Conservation (phyloP, 2,797 vertebrate genomes). For the Helicolenus hilgendorfi region DNA sequence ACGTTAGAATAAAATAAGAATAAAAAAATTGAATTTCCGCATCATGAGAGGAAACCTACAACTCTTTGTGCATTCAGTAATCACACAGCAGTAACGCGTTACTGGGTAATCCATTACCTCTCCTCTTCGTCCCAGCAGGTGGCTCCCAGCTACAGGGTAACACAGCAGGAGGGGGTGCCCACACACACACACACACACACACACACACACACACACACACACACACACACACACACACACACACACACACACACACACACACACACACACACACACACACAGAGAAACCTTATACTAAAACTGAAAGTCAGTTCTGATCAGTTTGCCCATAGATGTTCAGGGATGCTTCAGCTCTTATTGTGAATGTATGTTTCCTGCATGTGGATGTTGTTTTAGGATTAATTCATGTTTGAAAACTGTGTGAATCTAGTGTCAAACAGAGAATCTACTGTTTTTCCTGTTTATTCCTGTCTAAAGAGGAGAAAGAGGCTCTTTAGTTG, state of each 20-base stretch:
- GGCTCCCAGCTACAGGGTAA: conserved; percentile 81
- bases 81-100: conserved; percentile 27
- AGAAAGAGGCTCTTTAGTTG: too few relatives aligned
- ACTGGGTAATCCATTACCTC: conserved; percentile 41
- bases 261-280: not conserved
- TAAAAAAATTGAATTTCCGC: not conserved
- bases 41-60: not conserved
- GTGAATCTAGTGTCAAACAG: not conserved
- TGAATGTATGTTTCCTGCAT: conserved; percentile 36
- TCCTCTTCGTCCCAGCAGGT: conserved; percentile 80
- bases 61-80: not conserved
- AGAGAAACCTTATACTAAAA: not conserved
- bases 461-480: not conserved
- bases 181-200: not conserved
- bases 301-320: not conserved
- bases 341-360: conserved; percentile 45
- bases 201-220: not conserved
- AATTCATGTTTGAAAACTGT: not conserved
- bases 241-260: not conserved
- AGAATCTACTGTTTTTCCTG: not conserved
- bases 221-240: not conserved
- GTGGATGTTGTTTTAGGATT: not conserved
- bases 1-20: too few relatives aligned
- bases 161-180: conserved; percentile 33
- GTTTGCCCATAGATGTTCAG: conserved; percentile 3